Conservation (phyloP, 2,888 invertebrate genomes). For the Hymenopus coronatus region DNA sequence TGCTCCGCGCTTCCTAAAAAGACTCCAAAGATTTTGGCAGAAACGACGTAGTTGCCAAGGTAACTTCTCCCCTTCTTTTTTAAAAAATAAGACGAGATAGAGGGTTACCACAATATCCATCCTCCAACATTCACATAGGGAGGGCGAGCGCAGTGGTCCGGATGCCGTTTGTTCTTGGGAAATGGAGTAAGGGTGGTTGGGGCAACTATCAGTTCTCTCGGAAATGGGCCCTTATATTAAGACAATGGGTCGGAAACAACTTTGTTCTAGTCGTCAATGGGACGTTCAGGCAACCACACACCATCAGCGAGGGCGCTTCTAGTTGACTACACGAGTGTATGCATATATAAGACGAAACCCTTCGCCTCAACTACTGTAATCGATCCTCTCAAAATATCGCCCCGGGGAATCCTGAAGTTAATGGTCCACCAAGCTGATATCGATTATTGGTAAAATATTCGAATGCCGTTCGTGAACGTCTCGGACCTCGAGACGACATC, state of each 20-base stretch:
- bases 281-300: constrained; percentile 9
- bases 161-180: neutral
- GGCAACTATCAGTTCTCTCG: constrained; percentile 4
- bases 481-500: neutral
- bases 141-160: neutral
- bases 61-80: neutral
- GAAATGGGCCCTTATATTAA: constrained; percentile 26
- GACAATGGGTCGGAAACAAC: constrained; percentile 27
- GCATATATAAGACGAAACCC: neutral
- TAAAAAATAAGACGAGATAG: neutral
- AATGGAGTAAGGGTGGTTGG: neutral
- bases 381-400: neutral
- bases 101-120: neutral
- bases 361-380: neutral
- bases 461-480: neutral
- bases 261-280: constrained; percentile 6
- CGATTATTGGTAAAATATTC: neutral
- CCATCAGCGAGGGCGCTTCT: neutral
- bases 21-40: neutral
- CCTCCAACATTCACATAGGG: neutral
- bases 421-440: neutral
- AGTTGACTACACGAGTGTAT: neutral
- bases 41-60: neutral
- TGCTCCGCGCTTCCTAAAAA: neutral
- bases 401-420: neutral